phyloP scores from a whole-genome alignment of 53 echinoderm and acorn worm species.

The Apostichopus leukothele region DNA sequence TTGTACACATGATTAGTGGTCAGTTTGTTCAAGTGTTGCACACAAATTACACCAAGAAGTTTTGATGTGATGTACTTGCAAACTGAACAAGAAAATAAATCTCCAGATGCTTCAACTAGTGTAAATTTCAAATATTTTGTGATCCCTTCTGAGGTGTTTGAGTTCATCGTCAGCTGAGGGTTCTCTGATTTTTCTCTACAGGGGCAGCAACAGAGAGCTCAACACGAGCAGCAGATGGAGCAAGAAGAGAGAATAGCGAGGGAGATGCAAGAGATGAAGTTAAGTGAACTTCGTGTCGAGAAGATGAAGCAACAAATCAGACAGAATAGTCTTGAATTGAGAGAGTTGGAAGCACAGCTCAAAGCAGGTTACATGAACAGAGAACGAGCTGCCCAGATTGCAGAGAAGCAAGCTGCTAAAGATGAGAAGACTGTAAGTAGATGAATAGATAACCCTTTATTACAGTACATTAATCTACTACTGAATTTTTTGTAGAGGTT shows the following conservation, averaged over 20 bases:
- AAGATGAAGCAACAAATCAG: conserved; percentile 93
- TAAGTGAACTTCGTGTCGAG: conserved; percentile 66
- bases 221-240: conserved; percentile 83
- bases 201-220: conserved; percentile 62
- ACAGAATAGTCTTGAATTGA: conserved; percentile 86
- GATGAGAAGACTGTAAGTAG: conserved; percentile 87
- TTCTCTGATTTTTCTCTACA: not conserved
- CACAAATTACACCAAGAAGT: too few relatives aligned
- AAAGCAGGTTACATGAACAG: conserved; percentile 93
- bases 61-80: too few relatives aligned
- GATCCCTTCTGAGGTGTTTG: too few relatives aligned
- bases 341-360: conserved; percentile 80
- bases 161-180: too few relatives aligned
- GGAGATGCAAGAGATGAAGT: conserved; percentile 72
- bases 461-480: too few relatives aligned
- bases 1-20: too few relatives aligned
- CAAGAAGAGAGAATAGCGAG: conserved; percentile 88
- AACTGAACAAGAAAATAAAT: too few relatives aligned
- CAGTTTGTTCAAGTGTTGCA: too few relatives aligned
- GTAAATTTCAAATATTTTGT: too few relatives aligned
- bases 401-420: conserved; percentile 88
- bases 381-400: conserved; percentile 91
- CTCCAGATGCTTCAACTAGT: too few relatives aligned
- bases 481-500: too few relatives aligned
- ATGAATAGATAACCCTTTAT: too few relatives aligned